Conservation (phyloP, 2,113 vertebrate species). For the Carassius gibelio region DNA sequence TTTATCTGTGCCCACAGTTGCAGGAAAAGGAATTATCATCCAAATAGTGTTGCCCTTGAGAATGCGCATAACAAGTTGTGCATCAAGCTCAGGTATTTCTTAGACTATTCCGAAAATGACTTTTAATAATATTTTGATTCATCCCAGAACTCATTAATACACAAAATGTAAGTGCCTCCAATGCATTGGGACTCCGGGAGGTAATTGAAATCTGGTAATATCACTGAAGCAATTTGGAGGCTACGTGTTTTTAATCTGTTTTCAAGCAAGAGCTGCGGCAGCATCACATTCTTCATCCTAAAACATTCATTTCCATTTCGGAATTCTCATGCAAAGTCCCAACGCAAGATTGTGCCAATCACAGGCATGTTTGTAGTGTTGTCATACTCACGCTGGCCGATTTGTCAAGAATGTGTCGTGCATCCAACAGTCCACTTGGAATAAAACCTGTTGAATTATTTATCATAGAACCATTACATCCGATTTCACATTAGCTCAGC, state of each 20-base stretch:
- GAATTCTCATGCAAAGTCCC: neutral
- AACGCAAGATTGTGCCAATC: slow-evolving; percentile 22
- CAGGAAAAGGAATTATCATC: neutral
- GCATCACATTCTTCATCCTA: neutral
- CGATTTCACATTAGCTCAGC: slow-evolving; percentile 5
- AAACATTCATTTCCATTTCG: slow-evolving; percentile 23
- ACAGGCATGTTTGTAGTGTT: slow-evolving; percentile 18
- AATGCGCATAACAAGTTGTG: neutral
- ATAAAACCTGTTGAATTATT: slow-evolving; percentile 32
- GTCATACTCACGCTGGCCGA: neutral
- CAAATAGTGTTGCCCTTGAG: slow-evolving; percentile 4
- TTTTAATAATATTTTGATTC: slow-evolving; percentile 11
- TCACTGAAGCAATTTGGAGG: neutral
- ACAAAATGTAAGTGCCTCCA: slow-evolving; percentile 15
- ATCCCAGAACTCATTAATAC: neutral
- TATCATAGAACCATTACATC: neutral
- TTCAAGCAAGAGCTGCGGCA: neutral
- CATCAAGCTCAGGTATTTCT: neutral
- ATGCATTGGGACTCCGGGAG: slow-evolving; percentile 1
- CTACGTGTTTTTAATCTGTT: slow-evolving; percentile 27
- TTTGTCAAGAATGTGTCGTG: slow-evolving; percentile 33
- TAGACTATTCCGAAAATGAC: neutral
- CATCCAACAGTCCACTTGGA: slow-evolving; percentile 2
- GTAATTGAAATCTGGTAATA: slow-evolving; percentile 39
- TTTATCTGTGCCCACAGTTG: neutral